Percentiles rank a stretch among this genome's conserved stretches.
phyloP scores from a whole-genome alignment of 2,113 vertebrate species.

The Burhinus bistriatus region DNA sequence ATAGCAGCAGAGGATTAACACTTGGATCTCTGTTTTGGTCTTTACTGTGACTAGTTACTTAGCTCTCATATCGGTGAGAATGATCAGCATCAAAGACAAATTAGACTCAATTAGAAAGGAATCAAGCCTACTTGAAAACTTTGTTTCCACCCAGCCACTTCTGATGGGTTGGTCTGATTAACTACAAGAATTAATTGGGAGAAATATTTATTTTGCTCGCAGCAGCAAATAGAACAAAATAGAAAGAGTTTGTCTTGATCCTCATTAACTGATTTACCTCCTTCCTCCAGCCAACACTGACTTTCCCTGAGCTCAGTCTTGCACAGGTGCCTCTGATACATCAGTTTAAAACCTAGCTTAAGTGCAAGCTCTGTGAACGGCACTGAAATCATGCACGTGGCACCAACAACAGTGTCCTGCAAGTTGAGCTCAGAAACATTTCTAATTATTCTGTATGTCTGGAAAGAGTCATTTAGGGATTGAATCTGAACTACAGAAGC shows the following conservation, averaged over 20 bases:
- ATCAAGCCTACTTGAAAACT: not conserved
- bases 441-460: not conserved
- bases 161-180: not conserved
- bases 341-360: not conserved
- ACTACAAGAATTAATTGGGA: not conserved
- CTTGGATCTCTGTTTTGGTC: not conserved
- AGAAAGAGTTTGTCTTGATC: not conserved
- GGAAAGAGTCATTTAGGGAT: not conserved
- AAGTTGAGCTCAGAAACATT: not conserved
- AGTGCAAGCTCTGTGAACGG: not conserved
- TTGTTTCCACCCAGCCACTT: not conserved
- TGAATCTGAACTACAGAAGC: not conserved
- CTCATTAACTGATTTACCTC: not conserved
- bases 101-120: not conserved
- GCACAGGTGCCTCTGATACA: not conserved
- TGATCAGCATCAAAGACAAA: not conserved
- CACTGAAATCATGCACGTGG: not conserved
- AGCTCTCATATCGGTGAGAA: rapidly evolving
- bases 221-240: not conserved
- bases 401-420: not conserved
- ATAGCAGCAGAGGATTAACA: not conserved
- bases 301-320: not conserved
- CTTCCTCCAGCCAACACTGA: not conserved
- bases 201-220: not conserved
- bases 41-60: not conserved